Conservation (phyloP, 2,888 invertebrate genomes). For the Rhimphoctona megacephalus region DNA sequence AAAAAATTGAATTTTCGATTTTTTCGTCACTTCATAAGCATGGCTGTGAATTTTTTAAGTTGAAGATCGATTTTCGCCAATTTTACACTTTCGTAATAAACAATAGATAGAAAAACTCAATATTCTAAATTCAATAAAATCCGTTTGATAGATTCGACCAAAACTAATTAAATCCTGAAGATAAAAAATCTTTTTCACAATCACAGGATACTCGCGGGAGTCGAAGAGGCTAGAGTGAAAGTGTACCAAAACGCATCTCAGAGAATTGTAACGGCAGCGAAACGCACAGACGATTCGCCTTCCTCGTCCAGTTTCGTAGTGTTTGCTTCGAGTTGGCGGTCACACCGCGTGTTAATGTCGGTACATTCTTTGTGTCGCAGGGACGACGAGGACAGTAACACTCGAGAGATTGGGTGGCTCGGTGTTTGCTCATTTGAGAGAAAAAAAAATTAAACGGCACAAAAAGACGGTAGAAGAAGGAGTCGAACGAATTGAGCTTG, state of each 20-base stretch:
- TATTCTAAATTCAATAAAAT: too few relatives aligned
- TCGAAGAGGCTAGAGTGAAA: constrained; percentile 52
- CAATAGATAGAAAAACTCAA: too few relatives aligned
- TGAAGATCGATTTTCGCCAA: too few relatives aligned
- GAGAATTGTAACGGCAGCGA: constrained; percentile 24
- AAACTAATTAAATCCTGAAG: constrained; percentile 7
- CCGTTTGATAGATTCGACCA: not conserved
- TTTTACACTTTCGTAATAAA: too few relatives aligned
- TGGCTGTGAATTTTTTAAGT: too few relatives aligned
- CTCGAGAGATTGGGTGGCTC: constrained; percentile 31
- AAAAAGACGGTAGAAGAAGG: constrained; percentile 42
- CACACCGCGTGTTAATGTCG: constrained; percentile 7
- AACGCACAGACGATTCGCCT: constrained; percentile 49
- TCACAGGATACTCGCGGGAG: constrained; percentile 33
- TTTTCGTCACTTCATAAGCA: too few relatives aligned
- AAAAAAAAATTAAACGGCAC: constrained; percentile 22
- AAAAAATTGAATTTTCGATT: too few relatives aligned
- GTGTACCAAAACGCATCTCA: constrained; percentile 52
- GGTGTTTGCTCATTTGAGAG: constrained; percentile 27
- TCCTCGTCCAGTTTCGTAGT: constrained; percentile 49
- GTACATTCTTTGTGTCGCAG: constrained; percentile 12
- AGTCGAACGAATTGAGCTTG: constrained; percentile 37
- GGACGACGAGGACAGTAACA: not conserved
- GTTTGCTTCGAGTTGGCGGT: constrained; percentile 14
- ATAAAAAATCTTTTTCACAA: constrained; percentile 1